Percentiles rank a stretch among this genome's conserved stretches.
Evolutionary conservation across 2,888 invertebrate species (phyloP).

Genomic region (Tipula lateralis): DNA sequence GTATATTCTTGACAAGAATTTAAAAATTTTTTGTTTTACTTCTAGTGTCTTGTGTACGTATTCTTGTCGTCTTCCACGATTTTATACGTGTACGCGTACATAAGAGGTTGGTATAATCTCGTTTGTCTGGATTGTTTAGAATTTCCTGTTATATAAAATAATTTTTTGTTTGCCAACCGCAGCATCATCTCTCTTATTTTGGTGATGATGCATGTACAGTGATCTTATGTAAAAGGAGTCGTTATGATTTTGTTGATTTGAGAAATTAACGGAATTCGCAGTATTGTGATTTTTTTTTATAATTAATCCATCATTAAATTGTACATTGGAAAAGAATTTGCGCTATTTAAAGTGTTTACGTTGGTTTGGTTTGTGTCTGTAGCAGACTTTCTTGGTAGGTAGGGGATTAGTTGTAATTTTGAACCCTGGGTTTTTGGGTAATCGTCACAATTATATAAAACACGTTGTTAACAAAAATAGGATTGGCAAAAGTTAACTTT

Average conservation of each 20-base stretch:
- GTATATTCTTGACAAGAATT: constrained; percentile 19
- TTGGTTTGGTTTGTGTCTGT: too few species aligned
- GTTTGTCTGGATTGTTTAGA: background rate
- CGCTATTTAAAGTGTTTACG: background rate
- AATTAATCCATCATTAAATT: background rate
- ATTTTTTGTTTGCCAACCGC: background rate
- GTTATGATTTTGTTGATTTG: background rate
- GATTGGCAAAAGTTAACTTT: too few species aligned
- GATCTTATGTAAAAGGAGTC: background rate
- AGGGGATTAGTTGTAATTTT: too few species aligned
- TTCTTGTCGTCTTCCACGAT: background rate
- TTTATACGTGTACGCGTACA: background rate
- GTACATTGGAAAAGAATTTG: background rate
- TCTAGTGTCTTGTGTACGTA: background rate
- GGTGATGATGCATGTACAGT: background rate
- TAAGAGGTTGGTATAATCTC: background rate
- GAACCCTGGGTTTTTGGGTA: too few species aligned
- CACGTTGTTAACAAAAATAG: too few species aligned
- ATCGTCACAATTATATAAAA: too few species aligned
- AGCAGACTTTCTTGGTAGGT: too few species aligned
- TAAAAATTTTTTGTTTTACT: background rate
- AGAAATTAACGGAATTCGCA: background rate
- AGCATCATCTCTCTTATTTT: background rate
- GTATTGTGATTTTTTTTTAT: background rate
- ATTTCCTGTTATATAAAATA: background rate